Conservation (phyloP, 1,140 invertebrate genomes). For the Doryteuthis pealeii region DNA sequence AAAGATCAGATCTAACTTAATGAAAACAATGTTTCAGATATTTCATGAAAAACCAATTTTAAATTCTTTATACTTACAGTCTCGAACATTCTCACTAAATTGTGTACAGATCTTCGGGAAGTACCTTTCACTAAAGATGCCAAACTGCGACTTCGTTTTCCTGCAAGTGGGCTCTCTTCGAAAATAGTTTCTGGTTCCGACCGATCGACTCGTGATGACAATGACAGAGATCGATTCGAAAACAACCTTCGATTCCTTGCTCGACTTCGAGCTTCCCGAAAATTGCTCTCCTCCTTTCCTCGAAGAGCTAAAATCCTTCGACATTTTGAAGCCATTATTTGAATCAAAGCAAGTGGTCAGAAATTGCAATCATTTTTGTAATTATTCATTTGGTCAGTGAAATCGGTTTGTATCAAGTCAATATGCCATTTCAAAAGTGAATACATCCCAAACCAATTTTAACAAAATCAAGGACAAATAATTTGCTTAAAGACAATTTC, state of each 20-base stretch:
- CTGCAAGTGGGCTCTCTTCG: neutral
- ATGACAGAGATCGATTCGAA: neutral
- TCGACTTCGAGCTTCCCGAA: neutral
- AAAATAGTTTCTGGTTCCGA: neutral
- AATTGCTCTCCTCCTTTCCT: neutral
- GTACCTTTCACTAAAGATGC: neutral
- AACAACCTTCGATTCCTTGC: neutral
- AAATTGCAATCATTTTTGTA: too few relatives aligned
- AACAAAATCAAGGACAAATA: too few relatives aligned
- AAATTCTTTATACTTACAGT: conserved; percentile 4
- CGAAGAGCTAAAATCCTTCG: conserved; percentile 1
- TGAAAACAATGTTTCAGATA: too few relatives aligned
- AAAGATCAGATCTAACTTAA: too few relatives aligned
- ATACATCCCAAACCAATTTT: too few relatives aligned
- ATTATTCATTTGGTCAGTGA: too few relatives aligned
- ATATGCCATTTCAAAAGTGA: too few relatives aligned
- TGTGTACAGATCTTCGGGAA: conserved; percentile 6
- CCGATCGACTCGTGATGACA: neutral
- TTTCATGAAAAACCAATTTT: too few relatives aligned
- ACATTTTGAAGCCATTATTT: conserved; percentile 10
- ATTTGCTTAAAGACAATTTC: too few relatives aligned
- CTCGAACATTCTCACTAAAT: conserved; percentile 9
- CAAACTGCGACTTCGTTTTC: conserved; percentile 4
- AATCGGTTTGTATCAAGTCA: too few relatives aligned
- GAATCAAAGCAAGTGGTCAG: neutral